These are phyloP conservation scores for Aviceda subcristata DNA, from an alignment of 2,113 vertebrate genomes.

Conservation along the genomic window DNA sequence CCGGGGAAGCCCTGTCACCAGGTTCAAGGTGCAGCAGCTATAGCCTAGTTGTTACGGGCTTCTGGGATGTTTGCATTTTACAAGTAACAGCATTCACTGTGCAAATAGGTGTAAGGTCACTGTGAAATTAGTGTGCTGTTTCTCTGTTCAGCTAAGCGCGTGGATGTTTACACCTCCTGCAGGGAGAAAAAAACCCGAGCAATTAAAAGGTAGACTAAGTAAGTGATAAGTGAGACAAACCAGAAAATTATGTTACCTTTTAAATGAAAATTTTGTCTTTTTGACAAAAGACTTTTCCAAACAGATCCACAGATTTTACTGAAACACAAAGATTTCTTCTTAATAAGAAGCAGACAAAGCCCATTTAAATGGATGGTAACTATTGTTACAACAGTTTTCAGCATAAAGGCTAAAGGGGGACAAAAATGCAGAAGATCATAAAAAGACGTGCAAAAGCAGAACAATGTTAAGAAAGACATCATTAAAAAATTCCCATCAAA, in stretches of 20 bases:
- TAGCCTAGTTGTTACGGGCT: background rate
- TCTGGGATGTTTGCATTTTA: background rate
- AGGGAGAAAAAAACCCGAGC: background rate
- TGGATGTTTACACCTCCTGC: background rate
- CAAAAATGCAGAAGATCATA: background rate
- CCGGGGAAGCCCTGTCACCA: background rate
- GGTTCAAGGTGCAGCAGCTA: background rate
- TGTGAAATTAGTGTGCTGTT: background rate
- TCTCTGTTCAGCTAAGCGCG: background rate
- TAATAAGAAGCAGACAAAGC: background rate
- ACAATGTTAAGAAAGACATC: background rate
- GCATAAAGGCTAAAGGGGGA: background rate
- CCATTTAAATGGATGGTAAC: background rate
- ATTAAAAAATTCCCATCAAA: background rate
- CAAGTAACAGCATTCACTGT: background rate
- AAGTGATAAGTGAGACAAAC: background rate
- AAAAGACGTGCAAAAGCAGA: background rate
- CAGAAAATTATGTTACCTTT: background rate
- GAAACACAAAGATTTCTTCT: background rate
- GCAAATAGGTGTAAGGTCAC: background rate
- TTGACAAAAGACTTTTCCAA: background rate
- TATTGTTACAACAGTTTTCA: background rate
- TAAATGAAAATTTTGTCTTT: background rate
- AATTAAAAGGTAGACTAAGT: background rate
- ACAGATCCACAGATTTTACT: background rate